phyloP scores from a whole-genome alignment of 2,113 vertebrate genomes.

The Semnornis frantzii region DNA sequence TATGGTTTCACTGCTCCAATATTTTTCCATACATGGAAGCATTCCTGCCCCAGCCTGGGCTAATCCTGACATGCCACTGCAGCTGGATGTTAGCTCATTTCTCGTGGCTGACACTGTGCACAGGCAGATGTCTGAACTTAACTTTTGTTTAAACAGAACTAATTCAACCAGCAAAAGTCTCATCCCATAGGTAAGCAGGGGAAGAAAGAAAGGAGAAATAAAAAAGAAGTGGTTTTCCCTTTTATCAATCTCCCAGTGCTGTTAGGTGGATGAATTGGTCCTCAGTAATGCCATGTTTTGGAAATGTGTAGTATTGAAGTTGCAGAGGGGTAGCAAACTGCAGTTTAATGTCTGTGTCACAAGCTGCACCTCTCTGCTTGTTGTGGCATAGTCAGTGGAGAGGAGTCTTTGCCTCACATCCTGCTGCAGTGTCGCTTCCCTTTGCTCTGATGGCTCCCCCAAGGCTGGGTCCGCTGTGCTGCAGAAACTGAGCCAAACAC shows the following conservation, averaged over 20 bases:
- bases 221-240: neutral
- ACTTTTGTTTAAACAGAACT: neutral
- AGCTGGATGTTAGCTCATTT: constrained; percentile 69
- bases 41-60: constrained; percentile 65
- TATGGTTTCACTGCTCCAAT: constrained; percentile 74
- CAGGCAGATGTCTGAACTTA: constrained; percentile 57
- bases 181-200: neutral
- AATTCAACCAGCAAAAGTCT: neutral
- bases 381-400: neutral
- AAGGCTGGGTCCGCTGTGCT: neutral
- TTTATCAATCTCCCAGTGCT: neutral
- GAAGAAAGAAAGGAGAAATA: rapidly evolving
- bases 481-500: rapidly evolving
- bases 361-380: neutral
- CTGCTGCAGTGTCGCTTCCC: neutral
- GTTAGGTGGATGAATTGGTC: neutral
- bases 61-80: constrained; percentile 55
- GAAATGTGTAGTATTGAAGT: neutral
- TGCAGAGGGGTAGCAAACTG: neutral
- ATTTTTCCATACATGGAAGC: constrained; percentile 82
- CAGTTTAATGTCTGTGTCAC: rapidly evolving
- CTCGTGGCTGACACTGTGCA: constrained; percentile 66
- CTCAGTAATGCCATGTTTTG: neutral
- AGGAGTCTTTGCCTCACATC: neutral
- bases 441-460: neutral